Evolutionary conservation across 2,113 vertebrate genomes (phyloP).

Genomic region (Monarcha castaneiventris): DNA sequence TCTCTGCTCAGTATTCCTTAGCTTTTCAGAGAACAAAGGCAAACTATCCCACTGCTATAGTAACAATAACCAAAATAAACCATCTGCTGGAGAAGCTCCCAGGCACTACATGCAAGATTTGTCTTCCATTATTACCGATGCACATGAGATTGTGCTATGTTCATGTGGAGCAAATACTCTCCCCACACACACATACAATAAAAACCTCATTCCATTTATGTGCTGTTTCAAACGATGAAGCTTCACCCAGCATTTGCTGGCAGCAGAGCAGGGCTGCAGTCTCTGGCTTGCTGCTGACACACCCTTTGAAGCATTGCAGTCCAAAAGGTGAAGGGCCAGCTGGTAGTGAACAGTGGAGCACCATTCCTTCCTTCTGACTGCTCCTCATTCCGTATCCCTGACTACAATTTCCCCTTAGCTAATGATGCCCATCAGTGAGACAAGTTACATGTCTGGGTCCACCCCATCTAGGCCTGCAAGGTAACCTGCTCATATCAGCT

Average conservation of each 20-base stretch:
- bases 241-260: background rate
- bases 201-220: background rate
- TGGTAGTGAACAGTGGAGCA: fast-evolving
- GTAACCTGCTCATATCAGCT: background rate
- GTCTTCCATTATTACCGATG: background rate
- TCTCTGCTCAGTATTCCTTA: background rate
- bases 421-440: background rate
- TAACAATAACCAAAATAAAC: background rate
- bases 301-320: background rate
- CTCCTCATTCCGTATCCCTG: background rate
- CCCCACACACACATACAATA: background rate
- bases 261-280: background rate
- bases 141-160: background rate
- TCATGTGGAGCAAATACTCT: background rate
- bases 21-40: background rate
- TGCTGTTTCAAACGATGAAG: background rate
- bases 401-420: background rate
- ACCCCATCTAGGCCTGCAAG: background rate
- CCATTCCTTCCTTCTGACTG: background rate
- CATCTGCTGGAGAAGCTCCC: background rate
- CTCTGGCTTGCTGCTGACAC: background rate
- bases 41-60: background rate
- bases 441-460: background rate
- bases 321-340: background rate
- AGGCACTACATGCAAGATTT: background rate